A percentile compares a stretch with the other conserved stretches of the same genome.
Conservation (phyloP, 2,113 vertebrate genomes). For the Rousettus leschenaultii region DNA sequence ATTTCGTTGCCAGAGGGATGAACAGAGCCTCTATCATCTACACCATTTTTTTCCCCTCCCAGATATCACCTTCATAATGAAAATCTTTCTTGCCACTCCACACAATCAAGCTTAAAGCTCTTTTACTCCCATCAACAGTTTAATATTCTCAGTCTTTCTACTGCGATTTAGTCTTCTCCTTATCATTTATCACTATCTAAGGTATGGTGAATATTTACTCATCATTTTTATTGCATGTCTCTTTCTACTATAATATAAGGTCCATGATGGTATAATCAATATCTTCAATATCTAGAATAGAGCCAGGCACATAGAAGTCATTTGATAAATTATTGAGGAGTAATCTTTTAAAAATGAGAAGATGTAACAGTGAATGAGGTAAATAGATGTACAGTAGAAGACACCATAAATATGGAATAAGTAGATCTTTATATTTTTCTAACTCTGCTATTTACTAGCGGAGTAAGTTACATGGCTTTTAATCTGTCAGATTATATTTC, state of each 20-base stretch:
- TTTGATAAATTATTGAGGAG: background rate
- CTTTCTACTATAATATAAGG: background rate
- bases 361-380: background rate
- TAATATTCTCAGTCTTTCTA: background rate
- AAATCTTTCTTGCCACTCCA: background rate
- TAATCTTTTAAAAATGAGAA: background rate
- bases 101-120: rapidly evolving
- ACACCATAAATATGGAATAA: background rate
- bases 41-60: too few relatives aligned
- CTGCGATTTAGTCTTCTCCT: background rate
- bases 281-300: background rate
- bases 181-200: background rate
- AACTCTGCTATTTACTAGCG: background rate
- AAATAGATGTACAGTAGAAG: background rate
- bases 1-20: too few relatives aligned
- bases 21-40: too few relatives aligned
- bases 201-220: background rate
- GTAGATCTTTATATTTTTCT: background rate
- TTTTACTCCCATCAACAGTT: too few relatives aligned
- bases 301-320: background rate
- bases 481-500: background rate
- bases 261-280: background rate
- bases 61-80: background rate
- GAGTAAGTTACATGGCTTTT: background rate
- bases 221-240: background rate